A percentile compares a stretch with the other conserved stretches of the same genome.
Conservation (phyloP, 2,888 invertebrate species). For the Agrilus cyanescens region DNA sequence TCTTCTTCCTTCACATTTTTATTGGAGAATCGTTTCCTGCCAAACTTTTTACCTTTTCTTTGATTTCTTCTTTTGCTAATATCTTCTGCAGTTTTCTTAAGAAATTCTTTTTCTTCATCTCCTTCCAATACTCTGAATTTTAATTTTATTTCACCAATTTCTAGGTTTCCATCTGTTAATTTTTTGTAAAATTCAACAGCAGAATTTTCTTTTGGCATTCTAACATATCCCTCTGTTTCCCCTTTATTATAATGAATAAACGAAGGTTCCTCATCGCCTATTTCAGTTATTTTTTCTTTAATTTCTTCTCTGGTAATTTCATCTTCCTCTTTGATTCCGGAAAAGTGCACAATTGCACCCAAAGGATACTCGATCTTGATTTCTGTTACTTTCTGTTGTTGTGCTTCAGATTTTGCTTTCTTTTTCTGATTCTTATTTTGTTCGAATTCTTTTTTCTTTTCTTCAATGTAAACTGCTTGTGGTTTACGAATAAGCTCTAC, state of each 20-base stretch:
- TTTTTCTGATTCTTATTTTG: constrained; percentile 40
- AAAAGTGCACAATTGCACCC: constrained; percentile 63
- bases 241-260: constrained; percentile 69
- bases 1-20: background rate
- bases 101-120: constrained; percentile 57
- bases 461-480: constrained; percentile 55
- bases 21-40: background rate
- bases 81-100: constrained; percentile 50
- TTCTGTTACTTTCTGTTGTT: constrained; percentile 27
- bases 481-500: constrained; percentile 54
- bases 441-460: constrained; percentile 56
- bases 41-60: constrained; percentile 21
- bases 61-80: constrained; percentile 41
- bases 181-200: constrained; percentile 54
- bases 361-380: constrained; percentile 49
- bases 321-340: constrained; percentile 43
- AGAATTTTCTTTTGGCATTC: constrained; percentile 56
- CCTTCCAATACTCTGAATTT: constrained; percentile 53
- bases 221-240: constrained; percentile 58
- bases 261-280: constrained; percentile 49
- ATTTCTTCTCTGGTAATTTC: constrained; percentile 57
- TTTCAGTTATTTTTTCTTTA: constrained; percentile 52
- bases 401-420: constrained; percentile 42
- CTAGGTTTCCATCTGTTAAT: constrained; percentile 42
- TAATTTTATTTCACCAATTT: constrained; percentile 22